Evolutionary conservation across 2,888 invertebrate genomes (phyloP), one percentile per base, ranked within the genome.

Genomic region (Graphium colonna): DNA sequence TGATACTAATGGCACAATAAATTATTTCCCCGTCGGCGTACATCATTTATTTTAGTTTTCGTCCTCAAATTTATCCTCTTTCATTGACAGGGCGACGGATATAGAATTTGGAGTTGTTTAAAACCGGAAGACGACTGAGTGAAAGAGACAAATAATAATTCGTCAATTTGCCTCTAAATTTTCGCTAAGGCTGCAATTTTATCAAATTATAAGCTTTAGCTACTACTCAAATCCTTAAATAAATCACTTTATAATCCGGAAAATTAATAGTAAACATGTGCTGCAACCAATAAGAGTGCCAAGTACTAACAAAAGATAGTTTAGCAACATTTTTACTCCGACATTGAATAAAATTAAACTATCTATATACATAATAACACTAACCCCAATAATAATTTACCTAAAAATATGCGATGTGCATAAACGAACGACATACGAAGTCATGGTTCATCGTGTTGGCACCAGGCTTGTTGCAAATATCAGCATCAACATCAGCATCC

Each of bases 1-100:
- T 52, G 52, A 52, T 47, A 47, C 38, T 47, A 52, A 48, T 48
- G 47, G 38, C 18, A 43, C 42, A 47, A 52, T 47, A 47, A 52
- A 47, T 47, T 52, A 47, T 47, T 5, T 33, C 26, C 36, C 36
- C 12, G 10, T 26, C 13, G 42, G 42, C 17, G 43, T 42, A 1
- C 28, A 43, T 38, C 47, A 52, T 52, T 52, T 47, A 42, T 52
- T 47, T 47, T 48, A 52, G 52, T 48, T 52, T 52, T 38, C 42
- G 47, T 43, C 47, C 28, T 17, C 26, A 47, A 47, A 47, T 47
- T 42, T 43, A 52, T 43, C 42, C 47, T 17, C 12, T 10, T 43
- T 38, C 38, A 42, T 52, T 52, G 52, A 47, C 47, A 48, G 17
- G 26, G 33, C 33, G 7, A 47, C 47, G 18, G 52, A 52, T 52